Percentiles rank a stretch among this genome's conserved stretches.
phyloP scores from a whole-genome alignment of 2,888 invertebrate species.

The Folsomia candida region DNA sequence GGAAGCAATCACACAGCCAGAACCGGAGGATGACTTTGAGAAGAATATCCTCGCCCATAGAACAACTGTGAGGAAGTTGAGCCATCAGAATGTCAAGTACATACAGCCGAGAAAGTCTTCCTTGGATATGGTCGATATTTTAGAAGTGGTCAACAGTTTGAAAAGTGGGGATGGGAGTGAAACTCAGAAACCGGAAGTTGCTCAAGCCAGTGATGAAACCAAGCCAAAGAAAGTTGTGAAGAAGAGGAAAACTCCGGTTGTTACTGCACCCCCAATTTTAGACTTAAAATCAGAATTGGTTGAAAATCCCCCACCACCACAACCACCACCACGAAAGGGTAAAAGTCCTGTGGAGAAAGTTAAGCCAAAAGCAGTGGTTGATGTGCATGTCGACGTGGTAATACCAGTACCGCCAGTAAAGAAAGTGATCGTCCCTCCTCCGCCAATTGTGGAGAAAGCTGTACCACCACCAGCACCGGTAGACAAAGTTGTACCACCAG shows the following conservation, averaged over 20 bases:
- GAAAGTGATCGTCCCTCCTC: neutral
- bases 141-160: conserved; percentile 25
- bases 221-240: neutral
- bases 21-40: conserved; percentile 28
- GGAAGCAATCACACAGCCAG: conserved; percentile 15
- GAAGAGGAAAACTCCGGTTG: neutral
- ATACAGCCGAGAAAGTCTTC: conserved; percentile 32
- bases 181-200: neutral
- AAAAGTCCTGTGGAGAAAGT: no score
- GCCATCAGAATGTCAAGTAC: conserved; percentile 16
- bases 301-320: no score
- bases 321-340: no score
- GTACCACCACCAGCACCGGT: no score
- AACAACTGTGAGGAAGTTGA: conserved; percentile 13
- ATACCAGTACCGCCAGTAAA: neutral
- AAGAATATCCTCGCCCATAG: conserved; percentile 37
- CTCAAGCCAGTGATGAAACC: conserved; percentile 11
- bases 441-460: neutral
- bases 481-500: neutral
- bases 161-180: conserved; percentile 28
- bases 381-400: no score
- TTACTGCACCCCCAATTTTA: neutral
- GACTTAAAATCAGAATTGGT: neutral
- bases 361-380: no score
- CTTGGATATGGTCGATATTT: conserved; percentile 19